phyloP scores from a whole-genome alignment of 2,113 vertebrate species.

The human region DNA sequence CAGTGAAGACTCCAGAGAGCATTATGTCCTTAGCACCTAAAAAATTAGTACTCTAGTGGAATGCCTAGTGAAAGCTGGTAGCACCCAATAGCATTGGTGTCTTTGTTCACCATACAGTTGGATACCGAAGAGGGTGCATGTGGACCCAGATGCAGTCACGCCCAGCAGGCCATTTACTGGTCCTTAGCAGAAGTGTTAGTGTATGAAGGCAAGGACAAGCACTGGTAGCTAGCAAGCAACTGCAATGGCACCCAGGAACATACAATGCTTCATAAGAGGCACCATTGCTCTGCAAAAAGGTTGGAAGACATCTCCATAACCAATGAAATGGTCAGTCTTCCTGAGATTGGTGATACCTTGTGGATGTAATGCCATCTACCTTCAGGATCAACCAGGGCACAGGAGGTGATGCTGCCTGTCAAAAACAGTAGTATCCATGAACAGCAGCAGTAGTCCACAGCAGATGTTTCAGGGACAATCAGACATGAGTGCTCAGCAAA shows the following conservation, averaged over 20 bases:
- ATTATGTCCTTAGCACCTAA: background rate
- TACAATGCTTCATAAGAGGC: rapidly evolving
- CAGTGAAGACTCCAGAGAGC: background rate
- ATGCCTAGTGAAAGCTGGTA: background rate
- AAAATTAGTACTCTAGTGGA: background rate
- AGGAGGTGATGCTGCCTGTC: background rate
- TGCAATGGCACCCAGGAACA: background rate
- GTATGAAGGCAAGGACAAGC: background rate
- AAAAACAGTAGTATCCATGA: background rate
- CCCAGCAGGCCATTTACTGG: too few relatives aligned
- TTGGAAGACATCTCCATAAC: background rate
- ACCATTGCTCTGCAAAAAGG: background rate
- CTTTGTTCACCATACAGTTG: background rate
- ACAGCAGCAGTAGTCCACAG: background rate
- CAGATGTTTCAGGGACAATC: background rate
- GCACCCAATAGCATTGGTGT: background rate
- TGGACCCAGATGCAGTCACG: background rate
- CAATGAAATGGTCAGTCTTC: background rate
- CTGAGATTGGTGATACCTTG: background rate
- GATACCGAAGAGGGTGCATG: rapidly evolving
- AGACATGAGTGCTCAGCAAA: background rate
- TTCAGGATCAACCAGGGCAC: background rate
- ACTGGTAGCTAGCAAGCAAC: background rate
- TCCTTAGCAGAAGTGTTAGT: background rate
- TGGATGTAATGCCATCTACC: background rate